A percentile compares a stretch with the other conserved stretches of the same genome.
Conservation (phyloP, 2,113 vertebrate species). For the Hemibagrus wyckioides region DNA sequence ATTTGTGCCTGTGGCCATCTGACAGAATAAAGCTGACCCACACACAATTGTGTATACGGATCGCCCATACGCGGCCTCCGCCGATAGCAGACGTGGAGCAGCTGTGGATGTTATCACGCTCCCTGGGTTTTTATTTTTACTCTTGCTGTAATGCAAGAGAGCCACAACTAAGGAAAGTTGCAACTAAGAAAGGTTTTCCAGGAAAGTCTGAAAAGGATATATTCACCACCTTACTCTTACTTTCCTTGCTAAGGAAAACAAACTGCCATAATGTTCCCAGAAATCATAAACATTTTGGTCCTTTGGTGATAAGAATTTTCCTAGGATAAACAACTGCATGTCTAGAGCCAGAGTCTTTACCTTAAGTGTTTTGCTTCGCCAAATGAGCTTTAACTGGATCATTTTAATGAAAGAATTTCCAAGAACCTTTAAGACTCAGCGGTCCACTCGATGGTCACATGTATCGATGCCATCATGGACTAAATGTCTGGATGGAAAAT, state of each 20-base stretch:
- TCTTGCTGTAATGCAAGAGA: background rate
- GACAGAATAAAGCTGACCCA: background rate
- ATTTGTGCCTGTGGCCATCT: constrained; percentile 27
- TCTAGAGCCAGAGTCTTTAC: background rate
- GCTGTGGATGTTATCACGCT: constrained; percentile 29
- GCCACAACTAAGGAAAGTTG: background rate
- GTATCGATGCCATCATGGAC: background rate
- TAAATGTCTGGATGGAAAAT: background rate
- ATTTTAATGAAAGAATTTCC: background rate
- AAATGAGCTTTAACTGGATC: background rate
- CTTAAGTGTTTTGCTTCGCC: background rate
- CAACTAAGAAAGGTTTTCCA: background rate
- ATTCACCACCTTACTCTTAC: background rate
- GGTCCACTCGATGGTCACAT: background rate
- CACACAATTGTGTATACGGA: background rate
- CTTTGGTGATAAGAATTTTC: background rate
- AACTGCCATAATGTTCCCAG: background rate
- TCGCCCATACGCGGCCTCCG: background rate
- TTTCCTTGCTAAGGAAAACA: background rate
- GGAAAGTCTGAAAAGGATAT: background rate
- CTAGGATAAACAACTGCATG: constrained; percentile 7
- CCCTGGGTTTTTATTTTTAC: constrained; percentile 12
- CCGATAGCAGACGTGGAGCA: background rate
- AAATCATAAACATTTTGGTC: constrained; percentile 2
- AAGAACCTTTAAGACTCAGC: background rate